Evolutionary conservation across 2,797 vertebrate genomes (phyloP).

Genomic region (Steatocranus sp.): DNA sequence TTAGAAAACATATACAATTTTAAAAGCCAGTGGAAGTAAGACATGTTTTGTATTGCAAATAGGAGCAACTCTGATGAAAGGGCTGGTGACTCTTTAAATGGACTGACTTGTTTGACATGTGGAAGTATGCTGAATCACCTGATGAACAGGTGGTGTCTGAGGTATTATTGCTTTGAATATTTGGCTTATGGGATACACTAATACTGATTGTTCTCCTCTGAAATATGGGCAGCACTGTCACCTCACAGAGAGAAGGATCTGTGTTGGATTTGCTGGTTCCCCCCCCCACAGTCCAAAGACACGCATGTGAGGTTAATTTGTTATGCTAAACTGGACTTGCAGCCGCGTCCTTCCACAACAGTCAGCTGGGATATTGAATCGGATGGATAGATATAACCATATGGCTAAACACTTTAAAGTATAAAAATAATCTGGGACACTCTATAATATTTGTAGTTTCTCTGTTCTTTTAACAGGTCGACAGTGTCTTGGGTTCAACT

Average conservation of each 20-base stretch:
- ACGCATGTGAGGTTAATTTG: accelerated
- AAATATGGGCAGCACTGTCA: neutral
- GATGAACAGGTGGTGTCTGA: neutral
- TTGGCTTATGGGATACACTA: neutral
- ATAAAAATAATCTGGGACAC: neutral
- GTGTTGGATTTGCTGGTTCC: neutral
- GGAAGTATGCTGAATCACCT: neutral
- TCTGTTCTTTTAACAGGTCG: slow-evolving; percentile 62
- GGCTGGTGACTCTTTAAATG: neutral
- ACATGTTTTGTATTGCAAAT: neutral
- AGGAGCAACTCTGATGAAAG: neutral
- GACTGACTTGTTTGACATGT: neutral
- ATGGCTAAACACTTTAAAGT: neutral
- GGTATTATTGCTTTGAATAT: neutral
- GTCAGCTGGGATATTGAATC: neutral
- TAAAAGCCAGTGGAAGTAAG: neutral
- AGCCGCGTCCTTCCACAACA: neutral
- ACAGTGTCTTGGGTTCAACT: slow-evolving; percentile 72
- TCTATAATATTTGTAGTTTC: neutral
- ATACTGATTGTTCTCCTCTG: neutral
- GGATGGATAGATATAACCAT: neutral
- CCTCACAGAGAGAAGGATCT: neutral
- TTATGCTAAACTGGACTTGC: accelerated
- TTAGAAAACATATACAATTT: no score
- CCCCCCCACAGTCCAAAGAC: neutral